Base-by-base conservation (phyloP, 1,140 invertebrate genomes). In the Dendrolimus punctatus region DNA sequence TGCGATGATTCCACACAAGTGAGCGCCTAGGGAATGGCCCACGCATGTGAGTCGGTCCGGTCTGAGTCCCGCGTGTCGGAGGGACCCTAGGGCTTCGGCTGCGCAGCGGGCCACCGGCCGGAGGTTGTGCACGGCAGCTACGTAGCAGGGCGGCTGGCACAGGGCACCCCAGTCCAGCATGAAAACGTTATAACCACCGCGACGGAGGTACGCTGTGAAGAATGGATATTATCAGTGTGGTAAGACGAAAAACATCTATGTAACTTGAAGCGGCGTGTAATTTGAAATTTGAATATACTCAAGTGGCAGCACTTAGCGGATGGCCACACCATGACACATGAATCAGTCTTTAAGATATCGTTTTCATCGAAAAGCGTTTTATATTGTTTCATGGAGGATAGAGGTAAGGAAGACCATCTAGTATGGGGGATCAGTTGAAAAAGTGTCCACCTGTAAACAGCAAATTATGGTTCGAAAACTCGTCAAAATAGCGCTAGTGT, bases 101-200 rank as follows among this genome's bases (percentile, higher is more conserved):
- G 90, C 84, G 62, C 92, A 94, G 42, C 88, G 87, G 0, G 92
- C 92, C 0, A 93, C 92, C 0, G 92, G 89, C 48, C 89, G 88
- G 53, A 93, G 87, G 76, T 94, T 95, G 55, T 92, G 89, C 0
- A 93, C 93, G 0, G 92, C 91, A 2, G 87, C 86, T 8, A 92
- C 90, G 70, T 95, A 95, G 77, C 93, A 94, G 0, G 93, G 93
- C 0, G 92, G 88, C 51, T 89, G 87, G 45, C 89, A 89, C 2
- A 94, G 79, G 0, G 73, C 72, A 4, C 91, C 90, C 93, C 93
- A 95, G 76, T 95, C 93, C 10, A 94, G 83, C 71, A 93, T 80
- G 66, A 94, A 91, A 2, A 94, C 91, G 73, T 95, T 95, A 83
- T 93, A 94, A 39, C 89, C 90, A 4, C 92, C 91, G 57, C 92